These are phyloP conservation scores for Schizotus pectinicornis DNA, from an alignment of 2,888 invertebrate species.

Conservation along the genomic window DNA sequence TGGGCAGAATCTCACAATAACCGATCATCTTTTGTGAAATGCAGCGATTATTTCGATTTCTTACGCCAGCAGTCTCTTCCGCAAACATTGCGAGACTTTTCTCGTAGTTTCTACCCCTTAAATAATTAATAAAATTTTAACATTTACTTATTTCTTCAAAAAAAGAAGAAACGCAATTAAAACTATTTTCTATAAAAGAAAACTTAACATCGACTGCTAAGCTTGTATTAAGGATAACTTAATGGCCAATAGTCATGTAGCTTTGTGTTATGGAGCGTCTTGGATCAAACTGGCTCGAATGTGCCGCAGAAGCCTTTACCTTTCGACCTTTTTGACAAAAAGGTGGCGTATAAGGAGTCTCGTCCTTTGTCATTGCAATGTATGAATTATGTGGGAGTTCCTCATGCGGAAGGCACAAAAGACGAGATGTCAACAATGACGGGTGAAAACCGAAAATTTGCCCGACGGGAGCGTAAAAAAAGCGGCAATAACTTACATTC, in stretches of 20 bases:
- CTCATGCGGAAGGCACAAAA: constrained; percentile 10
- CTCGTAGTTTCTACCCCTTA: too few relatives aligned
- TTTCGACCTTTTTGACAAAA: neutral
- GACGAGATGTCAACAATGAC: constrained; percentile 31
- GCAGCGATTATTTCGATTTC: neutral
- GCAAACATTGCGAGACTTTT: too few relatives aligned
- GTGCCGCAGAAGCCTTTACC: neutral
- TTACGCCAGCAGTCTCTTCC: neutral
- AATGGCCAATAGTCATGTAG: neutral
- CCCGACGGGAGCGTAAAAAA: constrained; percentile 19
- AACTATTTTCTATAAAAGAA: too few relatives aligned
- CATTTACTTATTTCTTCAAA: too few relatives aligned
- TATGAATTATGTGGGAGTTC: constrained; percentile 33
- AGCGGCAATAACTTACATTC: constrained; percentile 16
- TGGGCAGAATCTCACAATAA: too few relatives aligned
- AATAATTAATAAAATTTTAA: too few relatives aligned
- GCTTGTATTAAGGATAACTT: too few relatives aligned
- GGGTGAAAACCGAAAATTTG: constrained; percentile 30
- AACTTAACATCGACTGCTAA: too few relatives aligned
- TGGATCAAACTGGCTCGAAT: too few relatives aligned
- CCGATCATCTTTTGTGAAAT: too few relatives aligned
- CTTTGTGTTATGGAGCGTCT: neutral
- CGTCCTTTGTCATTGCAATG: constrained; percentile 1
- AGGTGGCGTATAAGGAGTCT: neutral
- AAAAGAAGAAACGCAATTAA: too few relatives aligned